phyloP scores from a whole-genome alignment of 2,888 invertebrate species.

The Disparrhopalites patrizii region DNA sequence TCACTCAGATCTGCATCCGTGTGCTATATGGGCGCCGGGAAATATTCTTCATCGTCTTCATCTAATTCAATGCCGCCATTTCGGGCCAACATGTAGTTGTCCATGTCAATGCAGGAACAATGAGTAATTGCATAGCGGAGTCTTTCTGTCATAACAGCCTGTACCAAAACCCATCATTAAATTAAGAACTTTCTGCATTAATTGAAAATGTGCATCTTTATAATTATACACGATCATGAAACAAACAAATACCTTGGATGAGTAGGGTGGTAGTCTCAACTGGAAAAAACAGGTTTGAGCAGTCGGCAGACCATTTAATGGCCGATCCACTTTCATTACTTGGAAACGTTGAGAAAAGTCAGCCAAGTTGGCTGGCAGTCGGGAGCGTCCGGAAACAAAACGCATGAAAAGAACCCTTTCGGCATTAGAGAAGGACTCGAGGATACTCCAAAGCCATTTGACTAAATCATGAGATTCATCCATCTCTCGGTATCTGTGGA shows the following conservation, averaged over 20 bases:
- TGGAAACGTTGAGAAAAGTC: slow-evolving; percentile 65
- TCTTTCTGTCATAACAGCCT: slow-evolving; percentile 60
- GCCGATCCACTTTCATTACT: slow-evolving; percentile 59
- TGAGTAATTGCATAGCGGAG: slow-evolving; percentile 64
- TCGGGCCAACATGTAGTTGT: slow-evolving; percentile 64
- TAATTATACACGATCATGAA: too few relatives aligned
- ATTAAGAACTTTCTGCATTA: too few relatives aligned
- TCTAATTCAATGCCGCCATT: slow-evolving; percentile 56
- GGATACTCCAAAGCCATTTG: slow-evolving; percentile 63
- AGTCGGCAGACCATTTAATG: slow-evolving; percentile 54
- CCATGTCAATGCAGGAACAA: slow-evolving; percentile 66
- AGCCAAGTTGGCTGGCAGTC: slow-evolving; percentile 62
- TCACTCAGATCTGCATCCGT: too few relatives aligned
- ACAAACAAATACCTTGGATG: slow-evolving; percentile 53
- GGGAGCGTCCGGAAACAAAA: slow-evolving; percentile 63
- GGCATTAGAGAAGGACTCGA: slow-evolving; percentile 61
- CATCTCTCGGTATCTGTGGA: slow-evolving; percentile 60
- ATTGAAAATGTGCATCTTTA: too few relatives aligned
- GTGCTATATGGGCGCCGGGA: too few relatives aligned
- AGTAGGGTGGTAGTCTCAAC: slow-evolving; percentile 61
- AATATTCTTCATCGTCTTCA: slow-evolving; percentile 51
- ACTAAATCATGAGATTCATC: slow-evolving; percentile 61
- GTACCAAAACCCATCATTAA: slow-evolving; percentile 4
- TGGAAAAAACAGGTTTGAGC: slow-evolving; percentile 57
- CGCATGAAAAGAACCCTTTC: slow-evolving; percentile 64